Percentiles rank a stretch among this genome's conserved stretches.
Conservation (phyloP, 2,888 invertebrate species). For the Microctonus hyperodae region DNA sequence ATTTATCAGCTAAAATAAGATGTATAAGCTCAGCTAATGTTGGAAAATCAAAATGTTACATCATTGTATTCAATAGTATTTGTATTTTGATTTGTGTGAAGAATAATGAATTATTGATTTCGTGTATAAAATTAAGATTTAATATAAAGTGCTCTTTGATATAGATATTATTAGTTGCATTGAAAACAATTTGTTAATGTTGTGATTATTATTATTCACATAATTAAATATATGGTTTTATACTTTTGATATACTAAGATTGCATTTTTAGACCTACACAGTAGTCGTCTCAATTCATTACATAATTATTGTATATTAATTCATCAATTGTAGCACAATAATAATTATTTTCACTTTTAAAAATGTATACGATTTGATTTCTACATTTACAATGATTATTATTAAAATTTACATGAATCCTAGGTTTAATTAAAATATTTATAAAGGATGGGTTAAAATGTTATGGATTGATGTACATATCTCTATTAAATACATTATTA, state of each 20-base stretch:
- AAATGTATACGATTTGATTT: too few relatives aligned
- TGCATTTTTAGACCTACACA: background rate
- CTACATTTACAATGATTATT: too few relatives aligned
- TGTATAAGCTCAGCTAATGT: background rate
- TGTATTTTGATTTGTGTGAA: background rate
- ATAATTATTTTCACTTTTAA: too few relatives aligned
- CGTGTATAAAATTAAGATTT: background rate
- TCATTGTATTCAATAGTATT: background rate
- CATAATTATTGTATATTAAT: too few relatives aligned
- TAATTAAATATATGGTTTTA: background rate
- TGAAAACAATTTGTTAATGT: background rate
- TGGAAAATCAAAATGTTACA: background rate
- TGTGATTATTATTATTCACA: background rate
- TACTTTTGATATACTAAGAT: background rate
- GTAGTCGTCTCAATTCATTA: background rate
- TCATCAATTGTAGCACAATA: too few relatives aligned
- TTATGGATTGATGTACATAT: background rate
- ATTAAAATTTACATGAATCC: too few relatives aligned
- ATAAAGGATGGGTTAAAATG: background rate
- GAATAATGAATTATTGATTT: background rate
- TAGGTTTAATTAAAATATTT: too few relatives aligned
- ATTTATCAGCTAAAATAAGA: background rate
- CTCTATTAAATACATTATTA: background rate
- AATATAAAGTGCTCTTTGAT: background rate
- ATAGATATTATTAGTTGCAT: background rate